Evolutionary conservation across 2,888 invertebrate species (phyloP), one percentile per base, ranked within the genome.

Genomic region (Hyalella azteca): DNA sequence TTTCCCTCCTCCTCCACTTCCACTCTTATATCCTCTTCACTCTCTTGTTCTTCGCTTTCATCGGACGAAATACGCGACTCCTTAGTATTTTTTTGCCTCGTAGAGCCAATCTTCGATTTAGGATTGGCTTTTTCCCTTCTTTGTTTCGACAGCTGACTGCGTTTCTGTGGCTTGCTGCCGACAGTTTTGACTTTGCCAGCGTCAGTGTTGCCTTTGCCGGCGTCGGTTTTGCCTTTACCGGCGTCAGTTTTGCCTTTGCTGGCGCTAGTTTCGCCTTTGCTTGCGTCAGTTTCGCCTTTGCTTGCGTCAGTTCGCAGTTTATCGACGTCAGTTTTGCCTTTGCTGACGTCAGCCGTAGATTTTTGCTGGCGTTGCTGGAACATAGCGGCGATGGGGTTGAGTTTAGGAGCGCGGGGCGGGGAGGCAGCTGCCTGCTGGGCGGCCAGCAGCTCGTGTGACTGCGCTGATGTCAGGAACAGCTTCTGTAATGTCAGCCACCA

Each of bases 331-430:
- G 11, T 45, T 45, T 45, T 45, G 11, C 15, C 45, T 11, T 11
- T 45, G 15, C n/a, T n/a, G n/a, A n/a, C n/a, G n/a, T n/a, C n/a
- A 11, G n/a, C n/a, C n/a, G n/a, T n/a, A n/a, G n/a, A n/a, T n/a
- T n/a, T n/a, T n/a, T n/a, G n/a, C n/a, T n/a, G n/a, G n/a, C 11
- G n/a, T 29, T 59, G 11, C 29, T 59, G 59, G 75, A 75, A 75
- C 75, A 75, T 75, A 32, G 41, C 45, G 45, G 75, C 75, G 11
- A 75, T 75, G 0, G 75, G 75, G 29, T 75, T 75, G 41, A 48
- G 40, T 45, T 75, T 75, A 7, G 11, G 9, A 11, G 11, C 45
- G 22, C 29, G 22, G 15, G 66, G 66, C 19, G 66, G 66, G 5
- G 66, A 7, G 15, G 75, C 36, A 45, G n/a, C 41, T 4, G 26